Evolutionary conservation across 2,888 invertebrate species (phyloP).

Genomic region (Drosophila paramelanica): DNA sequence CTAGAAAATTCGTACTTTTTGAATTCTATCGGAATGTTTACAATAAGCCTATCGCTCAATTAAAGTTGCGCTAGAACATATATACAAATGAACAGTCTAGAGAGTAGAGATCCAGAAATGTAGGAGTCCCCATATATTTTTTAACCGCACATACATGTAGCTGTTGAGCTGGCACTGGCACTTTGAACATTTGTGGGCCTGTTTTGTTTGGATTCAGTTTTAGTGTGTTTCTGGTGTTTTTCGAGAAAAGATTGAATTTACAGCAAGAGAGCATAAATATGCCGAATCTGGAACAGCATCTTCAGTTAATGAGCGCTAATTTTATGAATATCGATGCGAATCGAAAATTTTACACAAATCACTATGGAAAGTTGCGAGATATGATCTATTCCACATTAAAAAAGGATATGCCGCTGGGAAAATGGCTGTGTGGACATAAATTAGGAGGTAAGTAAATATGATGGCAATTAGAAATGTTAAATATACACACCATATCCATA

Average conservation of each 20-base stretch:
- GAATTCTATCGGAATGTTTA: no score
- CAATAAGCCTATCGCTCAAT: no score
- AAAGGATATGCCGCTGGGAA: not conserved
- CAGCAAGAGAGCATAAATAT: not conserved
- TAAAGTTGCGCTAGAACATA: no score
- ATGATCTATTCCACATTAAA: not conserved
- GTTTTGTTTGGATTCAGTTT: not conserved
- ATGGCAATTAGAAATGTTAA: no score
- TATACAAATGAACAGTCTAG: no score
- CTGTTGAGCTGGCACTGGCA: no score
- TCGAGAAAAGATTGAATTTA: not conserved
- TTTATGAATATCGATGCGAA: not conserved
- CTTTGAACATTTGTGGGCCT: no score
- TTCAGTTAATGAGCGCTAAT: not conserved
- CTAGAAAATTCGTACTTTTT: no score
- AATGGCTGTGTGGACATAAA: constrained; percentile 1
- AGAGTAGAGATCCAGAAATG: no score
- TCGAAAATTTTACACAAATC: not conserved
- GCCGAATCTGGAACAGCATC: not conserved
- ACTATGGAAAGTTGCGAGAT: not conserved
- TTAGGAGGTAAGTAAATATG: not conserved
- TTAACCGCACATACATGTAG: no score
- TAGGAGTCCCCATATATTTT: no score
- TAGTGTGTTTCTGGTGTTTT: not conserved
- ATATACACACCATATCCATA: no score